Evolutionary conservation across 30 jellyfish, hydroid and myxozoan species (phyloP), one percentile per base, ranked within the genome.

Genomic region (Chrysaora quinquecirrha): DNA sequence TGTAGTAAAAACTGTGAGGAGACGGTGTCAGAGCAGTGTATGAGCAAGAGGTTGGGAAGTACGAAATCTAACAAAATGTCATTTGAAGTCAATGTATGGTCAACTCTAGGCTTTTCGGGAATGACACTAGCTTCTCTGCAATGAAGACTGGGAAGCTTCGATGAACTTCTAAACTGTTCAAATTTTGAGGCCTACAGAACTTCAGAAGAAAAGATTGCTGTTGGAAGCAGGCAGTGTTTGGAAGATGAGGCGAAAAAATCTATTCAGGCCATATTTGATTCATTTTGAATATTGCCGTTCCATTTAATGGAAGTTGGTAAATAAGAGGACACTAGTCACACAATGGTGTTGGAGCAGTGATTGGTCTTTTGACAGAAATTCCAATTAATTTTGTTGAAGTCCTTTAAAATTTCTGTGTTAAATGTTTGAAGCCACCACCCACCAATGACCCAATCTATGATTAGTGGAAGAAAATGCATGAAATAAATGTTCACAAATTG

Each of bases 381-480:
- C 58, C 58, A 43, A 9, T 43, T 43, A 16, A 43, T 43, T 43
- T 43, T n/a, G n/a, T n/a, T 43, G 58, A 43, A 43, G 58, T 43
- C 58, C 16, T 43, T 9, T 43, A 9, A 43, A 43, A 43, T 43
- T 43, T 43, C 16, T 43, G 58, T 16, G 12, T 6, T 16, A 43
- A 43, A 16, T 43, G 58, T 16, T 6, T 6, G 12, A 9, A 6
- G 9, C 16, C 58, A 43, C 58, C 58, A 43, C 12, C 58, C 47
- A 38, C 33, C 33, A 20, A 14, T 56, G 71, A 56, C 20, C 71
- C 71, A 4, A 24, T 6, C 10, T 23, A 23, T 6, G 6, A 14
- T 34, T 1, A 70, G 23, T 32, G 86, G 90, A 33, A 64, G 34
- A 48, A 24, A 25, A 38, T 32, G 35, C 90, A 79, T 66, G 34